Evolutionary conservation across 2,113 vertebrate species (phyloP), one percentile per base, ranked within the genome.

Genomic region (Donacobius atricapilla): DNA sequence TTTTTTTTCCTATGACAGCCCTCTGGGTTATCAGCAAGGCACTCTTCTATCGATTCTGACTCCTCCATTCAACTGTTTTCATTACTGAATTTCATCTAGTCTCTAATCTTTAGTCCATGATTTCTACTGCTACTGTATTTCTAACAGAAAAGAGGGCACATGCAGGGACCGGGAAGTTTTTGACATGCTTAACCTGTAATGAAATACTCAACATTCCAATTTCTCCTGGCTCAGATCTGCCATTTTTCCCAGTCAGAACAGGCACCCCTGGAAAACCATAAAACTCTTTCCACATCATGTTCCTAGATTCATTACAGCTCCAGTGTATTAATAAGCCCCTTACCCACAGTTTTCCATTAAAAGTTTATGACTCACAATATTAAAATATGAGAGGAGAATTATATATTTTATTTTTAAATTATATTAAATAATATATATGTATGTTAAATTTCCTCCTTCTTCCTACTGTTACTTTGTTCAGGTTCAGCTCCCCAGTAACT

Each of bases 361-460:
- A 61, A 84, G 3, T 22, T 69, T 66, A 57, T 37, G 10, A 53
- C 5, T 87, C 16, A 70, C 5, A 66, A 50, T 57, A 70, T 40
- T 64, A 78, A 70, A 84, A 70, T 28, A 31, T 13, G 12, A 44
- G 11, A 17, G 6, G 8, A 39, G 5, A 23, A 39, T 33, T 42
- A 56, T 42, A 11, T 35, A 13, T 58, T 92, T 94, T 51, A 40
- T 37, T 68, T 8, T 11, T 1, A 63, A 66, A 68, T 20, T 72
- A 3, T 17, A 63, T 45, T 27, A 0, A 17, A 66, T 76, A 9
- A 6, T 16, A 23, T 7, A 10, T 21, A 20, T 13, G 0, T n/a
- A 27, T 72, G 10, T 30, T 51, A 15, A 76, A 65, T n/a, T 70
- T 70, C 9, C 11, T 77, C n/a, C 23, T 61, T 71, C 27, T 64